Base-by-base conservation (phyloP, 2,113 vertebrate species). In the Spea multiplicata region DNA sequence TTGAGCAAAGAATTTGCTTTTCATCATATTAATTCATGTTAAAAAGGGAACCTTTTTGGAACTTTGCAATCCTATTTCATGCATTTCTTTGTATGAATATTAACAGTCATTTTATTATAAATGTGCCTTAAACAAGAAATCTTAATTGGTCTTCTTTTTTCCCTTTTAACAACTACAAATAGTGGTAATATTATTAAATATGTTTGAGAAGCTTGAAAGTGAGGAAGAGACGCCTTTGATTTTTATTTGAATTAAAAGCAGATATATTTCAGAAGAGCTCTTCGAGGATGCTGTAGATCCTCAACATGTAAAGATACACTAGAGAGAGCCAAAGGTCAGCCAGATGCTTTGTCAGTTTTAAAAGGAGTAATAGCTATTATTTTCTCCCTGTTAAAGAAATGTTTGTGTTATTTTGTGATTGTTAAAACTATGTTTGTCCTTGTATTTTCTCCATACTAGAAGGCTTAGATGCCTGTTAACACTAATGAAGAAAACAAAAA, bases 1-100 rank as follows among this genome's bases (percentile, higher is more conserved):
- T 68, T 80, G 78, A 72, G 73, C 71, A 74, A 80, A 74, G 57
- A 78, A 48, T 77, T 67, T 74, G 16, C 71, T 80, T 80, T 80
- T 80, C 64, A 59, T 80, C 71, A 68, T 80, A 80, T 74, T 74
- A 74, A 80, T 80, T 73, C 68, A 65, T 66, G 55, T 71, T 65
- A 68, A 80, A 66, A 80, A 59, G 45, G 30, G 65, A 64, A 74
- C 53, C 65, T 80, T 66, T 30, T 46, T 44, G 46, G 75, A 77
- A 70, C 66, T 77, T 77, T 71, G 67, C 69, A 17, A 57, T 55
- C 68, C 61, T 59, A 48, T 72, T 66, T 74, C 47, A 59, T 52
- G 68, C 16, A 74, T n/a, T 68, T 44, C 71, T 61, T 67, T 68
- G 14, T 68, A 68, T 80, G 71, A 80, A 80, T 80, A 80, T 80